phyloP scores from a whole-genome alignment of 2,888 invertebrate genomes.

The Sarcophaga rosellei region DNA sequence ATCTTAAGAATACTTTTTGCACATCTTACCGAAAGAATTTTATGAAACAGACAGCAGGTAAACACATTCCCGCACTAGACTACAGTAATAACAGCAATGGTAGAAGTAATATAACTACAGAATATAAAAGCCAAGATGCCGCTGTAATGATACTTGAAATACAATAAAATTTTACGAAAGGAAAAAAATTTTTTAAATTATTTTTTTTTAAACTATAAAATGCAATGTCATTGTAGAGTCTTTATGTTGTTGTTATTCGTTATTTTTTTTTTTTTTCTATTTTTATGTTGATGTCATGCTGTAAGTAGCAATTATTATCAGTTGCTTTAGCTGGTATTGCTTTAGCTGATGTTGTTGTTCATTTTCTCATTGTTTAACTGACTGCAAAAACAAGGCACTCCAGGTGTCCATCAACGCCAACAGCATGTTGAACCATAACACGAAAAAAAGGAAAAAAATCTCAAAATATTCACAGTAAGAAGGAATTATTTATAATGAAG shows the following conservation, averaged over 20 bases:
- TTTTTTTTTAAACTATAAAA: conserved; percentile 14
- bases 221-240: conserved; percentile 52
- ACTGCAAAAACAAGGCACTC: conserved; percentile 52
- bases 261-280: neutral
- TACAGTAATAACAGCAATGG: neutral
- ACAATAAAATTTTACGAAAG: conserved; percentile 36
- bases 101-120: neutral
- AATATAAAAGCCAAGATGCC: conserved; percentile 56
- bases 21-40: conserved; percentile 24
- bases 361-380: conserved; percentile 39
- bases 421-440: conserved; percentile 11
- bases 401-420: conserved; percentile 66
- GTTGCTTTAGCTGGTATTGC: conserved; percentile 12
- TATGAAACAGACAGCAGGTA: conserved; percentile 17
- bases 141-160: conserved; percentile 55
- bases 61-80: neutral
- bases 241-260: neutral
- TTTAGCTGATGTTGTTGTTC: neutral
- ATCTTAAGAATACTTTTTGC: conserved; percentile 28
- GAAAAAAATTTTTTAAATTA: neutral
- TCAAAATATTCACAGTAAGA: neutral
- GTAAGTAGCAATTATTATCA: conserved; percentile 59
- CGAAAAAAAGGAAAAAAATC: neutral
- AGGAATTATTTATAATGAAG: conserved; percentile 47
- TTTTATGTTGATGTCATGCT: conserved; percentile 58